Conservation (phyloP, 2,113 vertebrate species). For the Centropus unirufus region DNA sequence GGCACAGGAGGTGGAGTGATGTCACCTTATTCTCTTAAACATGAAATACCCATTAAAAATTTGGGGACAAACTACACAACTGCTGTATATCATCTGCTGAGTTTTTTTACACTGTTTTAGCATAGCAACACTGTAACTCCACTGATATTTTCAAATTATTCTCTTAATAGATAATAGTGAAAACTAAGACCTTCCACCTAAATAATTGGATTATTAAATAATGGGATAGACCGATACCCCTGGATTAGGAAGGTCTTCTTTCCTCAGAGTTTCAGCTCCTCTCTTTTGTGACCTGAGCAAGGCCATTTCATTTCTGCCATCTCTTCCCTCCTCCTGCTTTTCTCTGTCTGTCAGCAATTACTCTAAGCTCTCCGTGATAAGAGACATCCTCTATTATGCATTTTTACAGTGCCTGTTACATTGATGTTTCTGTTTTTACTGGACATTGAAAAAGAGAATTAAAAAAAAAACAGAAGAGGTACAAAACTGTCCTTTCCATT, state of each 20-base stretch:
- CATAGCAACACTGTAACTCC: neutral
- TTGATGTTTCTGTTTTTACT: neutral
- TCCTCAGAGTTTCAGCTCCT: neutral
- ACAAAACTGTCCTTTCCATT: conserved; percentile 20
- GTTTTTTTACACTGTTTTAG: neutral
- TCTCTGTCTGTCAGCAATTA: neutral
- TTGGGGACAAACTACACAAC: neutral
- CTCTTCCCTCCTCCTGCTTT: neutral
- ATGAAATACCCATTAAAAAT: neutral
- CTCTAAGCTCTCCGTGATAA: neutral
- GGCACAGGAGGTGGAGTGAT: neutral
- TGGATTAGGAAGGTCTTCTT: neutral
- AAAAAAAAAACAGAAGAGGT: neutral
- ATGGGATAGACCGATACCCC: accelerated
- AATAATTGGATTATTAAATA: neutral
- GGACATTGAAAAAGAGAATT: neutral
- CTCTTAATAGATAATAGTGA: neutral
- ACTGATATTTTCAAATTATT: neutral
- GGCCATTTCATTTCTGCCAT: neutral
- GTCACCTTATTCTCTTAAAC: neutral
- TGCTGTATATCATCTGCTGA: neutral
- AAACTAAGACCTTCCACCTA: neutral
- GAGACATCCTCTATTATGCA: neutral
- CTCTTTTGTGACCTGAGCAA: neutral
- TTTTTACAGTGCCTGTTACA: neutral